Evolutionary conservation across 2,113 vertebrate genomes (phyloP), one percentile per base, ranked within the genome.

Genomic region (Bucco capensis): DNA sequence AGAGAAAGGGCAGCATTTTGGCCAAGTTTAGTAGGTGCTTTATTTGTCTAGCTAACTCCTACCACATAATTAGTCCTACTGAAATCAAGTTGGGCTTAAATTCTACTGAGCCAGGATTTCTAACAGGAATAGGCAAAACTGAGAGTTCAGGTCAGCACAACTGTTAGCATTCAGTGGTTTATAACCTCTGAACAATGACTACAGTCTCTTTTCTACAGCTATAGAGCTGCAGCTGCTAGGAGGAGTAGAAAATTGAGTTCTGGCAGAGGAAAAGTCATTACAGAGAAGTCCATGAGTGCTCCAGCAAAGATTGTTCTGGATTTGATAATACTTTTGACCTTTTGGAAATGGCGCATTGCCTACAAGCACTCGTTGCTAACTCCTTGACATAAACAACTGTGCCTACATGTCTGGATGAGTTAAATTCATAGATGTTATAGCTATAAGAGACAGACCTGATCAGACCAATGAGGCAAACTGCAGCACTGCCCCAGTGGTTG

Each of bases 211-310:
- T 38, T 6, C 7, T 38, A 40, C 80, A 88, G 79, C 65, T 31
- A 54, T 5, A 19, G 88, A 77, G 76, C 86, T 81, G 79, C 94
- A 88, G 93, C 93, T 94, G 88, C 86, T 89, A 69, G 86, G 83
- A 95, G 80, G 91, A 72, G 87, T 42, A 90, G 71, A 89, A 86
- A 76, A 66, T 40, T 25, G 77, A 62, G 67, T 66, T 92, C 85
- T 87, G 70, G 81, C 83, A 90, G 66, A 75, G 83, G 58, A 61
- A 2, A 84, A 96, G 74, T 42, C 50, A 47, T 73, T 79, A 47
- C 46, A 44, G 54, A 79, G 46, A 53, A 65, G 13, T 16, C 49
- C 62, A 50, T 0, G 11, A 93, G 56, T 0, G 0, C 37, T 69
- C 30, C 64, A 65, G 42, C 24, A n/a, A 62, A 71, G 79, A 54